phyloP scores from a whole-genome alignment of 2,888 invertebrate genomes.

The Phortica okadai region DNA sequence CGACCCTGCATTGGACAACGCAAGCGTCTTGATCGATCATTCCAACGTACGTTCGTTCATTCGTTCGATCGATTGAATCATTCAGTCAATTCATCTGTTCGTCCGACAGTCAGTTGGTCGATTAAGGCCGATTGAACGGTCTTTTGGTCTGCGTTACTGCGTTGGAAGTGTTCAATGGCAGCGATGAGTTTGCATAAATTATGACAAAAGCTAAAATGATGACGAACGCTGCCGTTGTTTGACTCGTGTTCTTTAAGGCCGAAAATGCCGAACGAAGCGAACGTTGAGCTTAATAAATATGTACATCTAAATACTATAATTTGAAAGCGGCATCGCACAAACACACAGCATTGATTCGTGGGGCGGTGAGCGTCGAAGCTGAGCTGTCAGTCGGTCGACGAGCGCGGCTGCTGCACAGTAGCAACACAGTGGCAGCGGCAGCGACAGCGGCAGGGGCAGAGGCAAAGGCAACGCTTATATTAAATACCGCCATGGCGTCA shows the following conservation, averaged over 20 bases:
- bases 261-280: not conserved
- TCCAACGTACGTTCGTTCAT: too few relatives aligned
- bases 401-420: not conserved
- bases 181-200: slow-evolving; percentile 71
- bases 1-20: too few relatives aligned
- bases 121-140: slow-evolving; percentile 25
- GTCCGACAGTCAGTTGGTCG: slow-evolving; percentile 24
- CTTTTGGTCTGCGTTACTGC: slow-evolving; percentile 30
- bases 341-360: not conserved
- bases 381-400: not conserved
- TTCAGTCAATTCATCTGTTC: not conserved
- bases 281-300: slow-evolving; percentile 43
- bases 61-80: too few relatives aligned
- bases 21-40: too few relatives aligned
- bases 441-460: not conserved
- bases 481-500: not conserved
- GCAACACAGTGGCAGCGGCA: not conserved
- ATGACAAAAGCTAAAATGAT: slow-evolving; percentile 51
- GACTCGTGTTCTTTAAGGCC: not conserved
- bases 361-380: not conserved
- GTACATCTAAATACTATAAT: slow-evolving; percentile 44
- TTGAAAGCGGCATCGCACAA: slow-evolving; percentile 36
- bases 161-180: slow-evolving; percentile 47
- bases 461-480: not conserved
- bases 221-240: slow-evolving; percentile 49